A percentile compares a stretch with the other conserved stretches of the same genome.
Evolutionary conservation across 2,797 vertebrate genomes (phyloP).

Genomic region (Amphiprion clarkii): DNA sequence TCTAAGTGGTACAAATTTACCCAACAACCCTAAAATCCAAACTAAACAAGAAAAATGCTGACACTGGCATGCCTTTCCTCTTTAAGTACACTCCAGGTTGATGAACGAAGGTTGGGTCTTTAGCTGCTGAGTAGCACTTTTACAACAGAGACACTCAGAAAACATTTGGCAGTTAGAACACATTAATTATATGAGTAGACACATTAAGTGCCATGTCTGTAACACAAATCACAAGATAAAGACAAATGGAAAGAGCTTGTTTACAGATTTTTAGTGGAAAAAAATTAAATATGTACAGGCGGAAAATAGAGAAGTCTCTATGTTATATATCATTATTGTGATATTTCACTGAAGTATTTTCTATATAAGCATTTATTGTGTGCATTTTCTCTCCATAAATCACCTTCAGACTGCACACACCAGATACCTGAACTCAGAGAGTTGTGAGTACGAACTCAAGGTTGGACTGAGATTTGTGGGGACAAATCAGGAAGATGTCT

Average conservation of each 20-base stretch:
- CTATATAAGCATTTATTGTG: neutral
- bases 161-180: conserved; percentile 22
- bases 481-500: neutral
- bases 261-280: neutral
- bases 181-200: conserved; percentile 15
- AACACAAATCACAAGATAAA: neutral
- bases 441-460: neutral
- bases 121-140: conserved; percentile 34
- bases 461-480: conserved; percentile 13
- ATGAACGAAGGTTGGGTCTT: conserved; percentile 38
- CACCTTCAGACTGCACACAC: neutral
- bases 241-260: neutral
- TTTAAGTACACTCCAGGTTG: conserved; percentile 47
- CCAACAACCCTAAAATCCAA: neutral
- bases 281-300: neutral
- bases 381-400: neutral
- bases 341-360: neutral
- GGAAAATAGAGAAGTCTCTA: neutral
- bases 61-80: conserved; percentile 10
- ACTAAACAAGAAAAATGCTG: conserved; percentile 19
- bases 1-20: neutral
- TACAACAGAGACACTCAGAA: conserved; percentile 11
- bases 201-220: neutral
- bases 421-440: neutral
- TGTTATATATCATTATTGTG: neutral